Percentiles rank a stretch among this genome's conserved stretches.
Conservation (phyloP, 1,140 invertebrate genomes). For the Danaus melanippus region DNA sequence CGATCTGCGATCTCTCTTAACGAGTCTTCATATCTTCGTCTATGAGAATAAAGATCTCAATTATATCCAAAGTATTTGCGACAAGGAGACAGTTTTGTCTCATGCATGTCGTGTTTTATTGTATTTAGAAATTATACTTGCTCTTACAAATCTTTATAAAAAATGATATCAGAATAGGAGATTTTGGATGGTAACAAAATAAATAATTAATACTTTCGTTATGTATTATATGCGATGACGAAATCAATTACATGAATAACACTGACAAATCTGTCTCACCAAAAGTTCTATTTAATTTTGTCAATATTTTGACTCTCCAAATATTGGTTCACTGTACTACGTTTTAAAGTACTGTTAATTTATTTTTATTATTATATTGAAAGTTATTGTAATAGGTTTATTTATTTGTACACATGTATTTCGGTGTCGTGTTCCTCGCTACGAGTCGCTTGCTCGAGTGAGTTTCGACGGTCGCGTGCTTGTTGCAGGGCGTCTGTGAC, state of each 20-base stretch:
- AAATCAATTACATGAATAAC: too few relatives aligned
- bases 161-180: too few relatives aligned
- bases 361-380: neutral
- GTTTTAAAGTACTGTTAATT: conserved; percentile 1
- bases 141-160: too few relatives aligned
- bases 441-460: conserved; percentile 25
- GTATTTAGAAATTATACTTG: too few relatives aligned
- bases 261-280: too few relatives aligned
- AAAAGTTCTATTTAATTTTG: too few relatives aligned
- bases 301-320: too few relatives aligned
- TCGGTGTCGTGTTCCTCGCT: conserved; percentile 33
- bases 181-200: too few relatives aligned
- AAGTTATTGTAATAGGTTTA: neutral
- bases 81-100: neutral
- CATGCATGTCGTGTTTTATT: neutral
- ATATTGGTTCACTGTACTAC: neutral
- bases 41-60: conserved; percentile 10
- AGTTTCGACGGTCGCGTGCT: conserved; percentile 21
- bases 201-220: too few relatives aligned
- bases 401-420: conserved; percentile 30
- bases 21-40: conserved; percentile 37
- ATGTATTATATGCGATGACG: too few relatives aligned
- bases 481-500: conserved; percentile 24
- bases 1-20: conserved; percentile 34
- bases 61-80: conserved; percentile 3